These are phyloP conservation scores for Mya arenaria DNA, from an alignment of 1,140 invertebrate species.

Conservation along the genomic window DNA sequence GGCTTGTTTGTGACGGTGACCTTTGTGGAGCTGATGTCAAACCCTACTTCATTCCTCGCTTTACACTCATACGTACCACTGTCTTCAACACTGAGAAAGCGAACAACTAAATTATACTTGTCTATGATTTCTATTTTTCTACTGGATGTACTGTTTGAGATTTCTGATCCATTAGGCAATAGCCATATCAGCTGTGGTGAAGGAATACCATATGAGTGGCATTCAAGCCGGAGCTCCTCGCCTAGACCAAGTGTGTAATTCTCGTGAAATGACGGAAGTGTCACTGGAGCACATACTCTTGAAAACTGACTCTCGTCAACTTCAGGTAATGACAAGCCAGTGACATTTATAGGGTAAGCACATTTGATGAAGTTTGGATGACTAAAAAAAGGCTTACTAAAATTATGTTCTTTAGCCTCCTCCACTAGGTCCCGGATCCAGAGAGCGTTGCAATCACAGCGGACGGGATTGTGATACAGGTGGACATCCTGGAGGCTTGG, in stretches of 20 bases:
- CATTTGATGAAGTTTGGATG: constrained; percentile 79
- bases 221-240: constrained; percentile 79
- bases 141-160: constrained; percentile 75
- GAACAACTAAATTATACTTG: constrained; percentile 77
- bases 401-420: constrained; percentile 46
- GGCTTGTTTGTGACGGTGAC: constrained; percentile 78
- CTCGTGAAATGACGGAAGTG: constrained; percentile 73
- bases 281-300: constrained; percentile 75
- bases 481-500: constrained; percentile 75
- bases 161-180: constrained; percentile 77
- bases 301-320: constrained; percentile 70
- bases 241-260: constrained; percentile 79
- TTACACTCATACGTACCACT: constrained; percentile 75
- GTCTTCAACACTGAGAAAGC: constrained; percentile 66
- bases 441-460: constrained; percentile 82
- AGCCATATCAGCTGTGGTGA: constrained; percentile 80
- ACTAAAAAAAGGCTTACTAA: constrained; percentile 61
- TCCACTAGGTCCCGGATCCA: constrained; percentile 77
- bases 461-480: constrained; percentile 81
- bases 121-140: constrained; percentile 72
- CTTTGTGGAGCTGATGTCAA: constrained; percentile 73
- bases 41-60: constrained; percentile 70
- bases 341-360: constrained; percentile 68
- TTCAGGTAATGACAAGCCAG: constrained; percentile 70
- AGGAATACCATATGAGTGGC: constrained; percentile 81